A percentile compares a stretch with the other conserved stretches of the same genome.
These are phyloP conservation scores for Dicranocentrus wangi DNA, from an alignment of 2,888 invertebrate genomes.

Conservation along the genomic window DNA sequence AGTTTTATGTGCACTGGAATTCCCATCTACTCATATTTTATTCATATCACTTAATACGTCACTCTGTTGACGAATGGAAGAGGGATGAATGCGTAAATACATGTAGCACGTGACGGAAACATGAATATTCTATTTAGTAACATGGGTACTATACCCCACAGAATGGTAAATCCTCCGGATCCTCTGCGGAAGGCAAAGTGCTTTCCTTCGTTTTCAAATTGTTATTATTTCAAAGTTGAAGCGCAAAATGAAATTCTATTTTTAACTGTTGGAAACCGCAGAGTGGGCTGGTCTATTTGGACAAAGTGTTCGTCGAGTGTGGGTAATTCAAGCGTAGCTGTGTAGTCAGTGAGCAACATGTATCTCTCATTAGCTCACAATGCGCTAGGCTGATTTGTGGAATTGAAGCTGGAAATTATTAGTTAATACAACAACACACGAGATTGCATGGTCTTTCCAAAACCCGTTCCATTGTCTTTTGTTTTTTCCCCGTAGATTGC, in stretches of 20 bases:
- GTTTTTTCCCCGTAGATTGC: not conserved
- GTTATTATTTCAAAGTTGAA: too few relatives aligned
- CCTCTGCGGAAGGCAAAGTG: too few relatives aligned
- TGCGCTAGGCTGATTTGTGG: not conserved
- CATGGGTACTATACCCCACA: too few relatives aligned
- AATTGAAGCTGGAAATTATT: constrained; percentile 3
- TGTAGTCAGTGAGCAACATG: not conserved
- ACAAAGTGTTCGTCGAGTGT: too few relatives aligned
- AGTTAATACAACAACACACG: constrained; percentile 24
- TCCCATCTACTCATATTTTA: constrained; percentile 4
- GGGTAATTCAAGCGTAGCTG: too few relatives aligned
- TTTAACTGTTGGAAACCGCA: too few relatives aligned
- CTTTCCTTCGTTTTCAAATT: too few relatives aligned
- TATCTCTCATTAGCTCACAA: constrained; percentile 12
- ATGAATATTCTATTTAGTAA: constrained; percentile 2
- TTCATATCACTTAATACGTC: not conserved
- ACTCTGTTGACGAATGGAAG: not conserved
- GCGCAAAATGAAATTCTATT: too few relatives aligned
- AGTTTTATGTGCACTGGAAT: too few relatives aligned
- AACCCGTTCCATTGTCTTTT: not conserved
- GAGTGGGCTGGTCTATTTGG: too few relatives aligned
- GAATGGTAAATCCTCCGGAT: too few relatives aligned
- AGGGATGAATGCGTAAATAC: not conserved
- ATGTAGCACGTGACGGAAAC: not conserved
- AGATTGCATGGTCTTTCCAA: constrained; percentile 1